phyloP scores from a whole-genome alignment of 2,113 vertebrate genomes.

The Anhinga anhinga region DNA sequence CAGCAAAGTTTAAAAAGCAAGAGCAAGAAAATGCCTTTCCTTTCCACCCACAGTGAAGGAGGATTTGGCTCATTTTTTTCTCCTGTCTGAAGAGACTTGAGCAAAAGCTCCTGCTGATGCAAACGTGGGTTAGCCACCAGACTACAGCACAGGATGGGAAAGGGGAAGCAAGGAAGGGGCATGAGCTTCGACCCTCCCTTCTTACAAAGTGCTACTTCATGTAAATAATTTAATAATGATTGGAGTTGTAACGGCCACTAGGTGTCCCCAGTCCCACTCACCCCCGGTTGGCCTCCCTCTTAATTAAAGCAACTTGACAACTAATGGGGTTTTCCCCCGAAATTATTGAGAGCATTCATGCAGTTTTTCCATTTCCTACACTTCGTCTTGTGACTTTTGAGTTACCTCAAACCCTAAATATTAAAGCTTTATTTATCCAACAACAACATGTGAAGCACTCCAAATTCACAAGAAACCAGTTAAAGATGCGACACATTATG shows the following conservation, averaged over 20 bases:
- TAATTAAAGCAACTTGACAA: not conserved
- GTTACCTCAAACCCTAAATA: not conserved
- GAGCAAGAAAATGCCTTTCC: not conserved
- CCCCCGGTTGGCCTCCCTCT: not conserved
- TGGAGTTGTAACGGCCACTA: not conserved
- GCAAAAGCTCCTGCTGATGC: not conserved
- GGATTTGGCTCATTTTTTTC: not conserved
- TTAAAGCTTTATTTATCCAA: not conserved
- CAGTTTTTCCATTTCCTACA: not conserved
- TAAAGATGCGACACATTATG: not conserved
- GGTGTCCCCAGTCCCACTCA: not conserved
- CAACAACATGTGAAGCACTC: not conserved
- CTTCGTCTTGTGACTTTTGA: not conserved
- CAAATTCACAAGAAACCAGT: not conserved
- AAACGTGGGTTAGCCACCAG: rapidly evolving
- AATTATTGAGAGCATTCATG: not conserved
- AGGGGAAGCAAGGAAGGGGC: not conserved
- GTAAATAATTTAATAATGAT: not conserved
- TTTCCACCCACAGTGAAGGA: not conserved
- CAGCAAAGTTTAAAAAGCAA: not conserved
- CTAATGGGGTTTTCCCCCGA: not conserved
- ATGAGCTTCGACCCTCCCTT: not conserved
- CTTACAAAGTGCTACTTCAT: not conserved
- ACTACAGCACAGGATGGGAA: not conserved
- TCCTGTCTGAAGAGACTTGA: not conserved